phyloP scores from a whole-genome alignment of 1,140 invertebrate genomes.

The Drosophila navojoa region DNA sequence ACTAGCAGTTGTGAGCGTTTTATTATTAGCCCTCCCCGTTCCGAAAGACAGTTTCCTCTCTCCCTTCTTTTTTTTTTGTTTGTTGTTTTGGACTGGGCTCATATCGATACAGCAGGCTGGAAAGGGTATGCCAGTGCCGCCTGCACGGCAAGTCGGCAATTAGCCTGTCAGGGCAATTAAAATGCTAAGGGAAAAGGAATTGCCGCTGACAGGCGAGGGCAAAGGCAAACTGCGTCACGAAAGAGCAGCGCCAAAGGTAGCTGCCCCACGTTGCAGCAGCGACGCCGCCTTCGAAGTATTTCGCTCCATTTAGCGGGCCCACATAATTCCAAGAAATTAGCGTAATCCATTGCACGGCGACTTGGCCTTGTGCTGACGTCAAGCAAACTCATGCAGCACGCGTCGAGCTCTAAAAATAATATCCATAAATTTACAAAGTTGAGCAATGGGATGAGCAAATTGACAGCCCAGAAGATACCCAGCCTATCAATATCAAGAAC shows the following conservation, averaged over 20 bases:
- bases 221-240: conserved; percentile 19
- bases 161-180: conserved; percentile 40
- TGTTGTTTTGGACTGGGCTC: not conserved
- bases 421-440: conserved; percentile 23
- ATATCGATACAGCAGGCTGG: conserved; percentile 8
- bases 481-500: not conserved
- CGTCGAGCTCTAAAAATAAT: conserved; percentile 59
- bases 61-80: too few species aligned
- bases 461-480: not conserved
- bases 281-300: not conserved
- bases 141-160: conserved; percentile 13
- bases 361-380: not conserved
- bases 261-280: not conserved
- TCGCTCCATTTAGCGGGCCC: conserved; percentile 52
- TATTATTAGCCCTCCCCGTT: conserved; percentile 33
- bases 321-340: conserved; percentile 75
- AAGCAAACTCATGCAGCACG: conserved; percentile 15
- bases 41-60: not conserved
- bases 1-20: conserved; percentile 36
- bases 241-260: conserved; percentile 16
- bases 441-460: not conserved
- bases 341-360: conserved; percentile 40
- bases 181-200: conserved; percentile 24
- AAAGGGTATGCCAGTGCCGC: not conserved
- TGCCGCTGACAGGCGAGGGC: conserved; percentile 5